These are phyloP conservation scores for Nannoperca obscura DNA, from an alignment of 2,797 vertebrate genomes.

Conservation along the genomic window DNA sequence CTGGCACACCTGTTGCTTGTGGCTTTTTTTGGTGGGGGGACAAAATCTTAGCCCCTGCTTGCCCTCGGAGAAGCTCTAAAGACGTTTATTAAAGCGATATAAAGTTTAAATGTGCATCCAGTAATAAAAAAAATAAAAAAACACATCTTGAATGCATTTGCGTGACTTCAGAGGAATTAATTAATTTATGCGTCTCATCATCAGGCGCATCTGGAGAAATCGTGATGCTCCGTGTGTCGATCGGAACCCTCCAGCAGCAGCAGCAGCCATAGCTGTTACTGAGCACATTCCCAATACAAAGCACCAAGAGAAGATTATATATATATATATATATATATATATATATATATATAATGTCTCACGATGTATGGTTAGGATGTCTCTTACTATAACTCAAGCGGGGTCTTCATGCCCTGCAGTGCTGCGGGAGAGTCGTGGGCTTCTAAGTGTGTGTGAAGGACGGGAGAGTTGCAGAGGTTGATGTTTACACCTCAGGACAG, in stretches of 20 bases:
- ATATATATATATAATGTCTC: slow-evolving; percentile 21
- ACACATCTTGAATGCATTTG: background rate
- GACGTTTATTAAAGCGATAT: background rate
- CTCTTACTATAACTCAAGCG: slow-evolving; percentile 17
- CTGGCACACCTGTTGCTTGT: slow-evolving; percentile 79
- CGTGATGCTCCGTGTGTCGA: slow-evolving; percentile 28
- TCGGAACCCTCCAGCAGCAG: slow-evolving; percentile 22
- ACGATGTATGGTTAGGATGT: slow-evolving; percentile 5
- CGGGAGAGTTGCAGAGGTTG: slow-evolving; percentile 62
- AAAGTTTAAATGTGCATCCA: background rate
- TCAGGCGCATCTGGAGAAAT: slow-evolving; percentile 30
- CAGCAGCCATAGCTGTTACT: background rate
- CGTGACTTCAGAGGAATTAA: slow-evolving; percentile 8
- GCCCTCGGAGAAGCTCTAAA: slow-evolving; percentile 1
- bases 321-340: slow-evolving; percentile 15
- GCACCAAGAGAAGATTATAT: slow-evolving; percentile 3
- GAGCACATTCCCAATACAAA: slow-evolving; percentile 16
- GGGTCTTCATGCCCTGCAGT: slow-evolving; percentile 20
- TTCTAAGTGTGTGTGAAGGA: slow-evolving; percentile 40
- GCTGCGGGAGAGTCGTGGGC: background rate
- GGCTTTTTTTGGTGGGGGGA: slow-evolving; percentile 67
- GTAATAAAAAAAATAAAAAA: background rate
- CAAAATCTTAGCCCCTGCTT: slow-evolving; percentile 34
- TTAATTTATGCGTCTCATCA: background rate
- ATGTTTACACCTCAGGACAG: slow-evolving; percentile 81